Base-by-base conservation (phyloP, 2,113 vertebrate species). In the Nothoprocta perdicaria region DNA sequence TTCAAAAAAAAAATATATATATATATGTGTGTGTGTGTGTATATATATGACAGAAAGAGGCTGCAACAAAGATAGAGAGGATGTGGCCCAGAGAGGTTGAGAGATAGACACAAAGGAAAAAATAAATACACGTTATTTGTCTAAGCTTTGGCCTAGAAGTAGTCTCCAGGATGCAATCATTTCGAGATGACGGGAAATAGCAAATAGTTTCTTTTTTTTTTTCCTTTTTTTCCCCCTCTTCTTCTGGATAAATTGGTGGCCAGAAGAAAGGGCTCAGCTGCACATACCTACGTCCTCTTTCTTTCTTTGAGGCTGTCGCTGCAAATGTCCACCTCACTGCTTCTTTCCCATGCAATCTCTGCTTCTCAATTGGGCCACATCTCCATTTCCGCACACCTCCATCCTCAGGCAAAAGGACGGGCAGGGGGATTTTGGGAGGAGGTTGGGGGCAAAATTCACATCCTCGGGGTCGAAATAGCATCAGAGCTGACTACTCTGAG, bases 91-190 rank as follows among this genome's bases (percentile, higher is more conserved):
- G 90, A 48, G 61, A 35, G 75, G 41, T 65, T 92, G 81, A 46
- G 57, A 71, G 58, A 57, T 10, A 71, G 94, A 86, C 69, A 92
- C 86, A 91, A 90, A 94, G 93, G 75, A 90, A 86, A 96, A 48
- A 48, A 48, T 21, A 48, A 48, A 48, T 21, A 89, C 52, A 90
- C 12, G 40, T 93, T 96, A 95, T 97, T 97, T 96, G 93, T 96
- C 92, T 91, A 52, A 85, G 86, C 78, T 95, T 89, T 91, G 92
- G 90, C 76, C 92, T 87, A 89, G 72, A 88, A 94, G 90, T 91
- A 80, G 92, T 71, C 93, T 95, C 94, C 72, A 94, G 95, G 95
- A 94, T 93, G 96, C 85, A 73, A 90, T 93, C 88, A 93, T 63
- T 90, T 80, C 41, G 13, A 84, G 72, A 62, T 52, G 71, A 18